These are phyloP conservation scores for Hypomecis atomaria DNA, from an alignment of 2,888 invertebrate species.

Conservation along the genomic window DNA sequence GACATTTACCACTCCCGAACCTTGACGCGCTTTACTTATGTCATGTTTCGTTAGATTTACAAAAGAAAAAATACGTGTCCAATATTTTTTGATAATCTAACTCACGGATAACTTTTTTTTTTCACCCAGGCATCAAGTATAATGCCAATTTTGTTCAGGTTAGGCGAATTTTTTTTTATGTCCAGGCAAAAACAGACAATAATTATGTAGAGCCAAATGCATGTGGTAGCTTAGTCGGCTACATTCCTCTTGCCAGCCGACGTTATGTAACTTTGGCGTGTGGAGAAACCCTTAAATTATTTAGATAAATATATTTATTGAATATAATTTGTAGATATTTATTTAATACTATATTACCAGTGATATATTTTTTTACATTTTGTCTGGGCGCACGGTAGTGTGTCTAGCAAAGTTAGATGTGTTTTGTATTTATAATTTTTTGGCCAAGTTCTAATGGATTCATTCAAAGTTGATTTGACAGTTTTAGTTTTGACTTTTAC, in stretches of 20 bases:
- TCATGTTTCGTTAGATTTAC: too few relatives aligned
- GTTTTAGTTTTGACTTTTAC: too few relatives aligned
- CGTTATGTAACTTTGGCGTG: slow-evolving; percentile 66
- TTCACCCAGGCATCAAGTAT: too few relatives aligned
- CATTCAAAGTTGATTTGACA: too few relatives aligned
- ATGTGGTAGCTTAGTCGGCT: slow-evolving; percentile 78
- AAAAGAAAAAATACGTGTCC: too few relatives aligned
- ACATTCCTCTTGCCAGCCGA: slow-evolving; percentile 64
- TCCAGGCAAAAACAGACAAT: slow-evolving; percentile 36
- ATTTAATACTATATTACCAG: slow-evolving; percentile 8
- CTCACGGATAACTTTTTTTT: too few relatives aligned
- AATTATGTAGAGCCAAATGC: slow-evolving; percentile 69
- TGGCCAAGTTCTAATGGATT: neutral
- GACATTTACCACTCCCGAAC: too few relatives aligned
- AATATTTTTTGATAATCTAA: too few relatives aligned
- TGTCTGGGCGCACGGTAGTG: slow-evolving; percentile 2
- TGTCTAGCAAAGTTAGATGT: neutral
- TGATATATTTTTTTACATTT: slow-evolving; percentile 8
- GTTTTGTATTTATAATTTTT: neutral
- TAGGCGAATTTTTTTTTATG: slow-evolving; percentile 5
- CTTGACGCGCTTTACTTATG: too few relatives aligned
- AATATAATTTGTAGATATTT: slow-evolving; percentile 1
- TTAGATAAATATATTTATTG: neutral
- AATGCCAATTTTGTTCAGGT: slow-evolving; percentile 1
- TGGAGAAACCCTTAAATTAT: slow-evolving; percentile 47